Evolutionary conservation across 1,140 invertebrate species (phyloP), one percentile per base, ranked within the genome.

Genomic region (Neodiprion virginianus): DNA sequence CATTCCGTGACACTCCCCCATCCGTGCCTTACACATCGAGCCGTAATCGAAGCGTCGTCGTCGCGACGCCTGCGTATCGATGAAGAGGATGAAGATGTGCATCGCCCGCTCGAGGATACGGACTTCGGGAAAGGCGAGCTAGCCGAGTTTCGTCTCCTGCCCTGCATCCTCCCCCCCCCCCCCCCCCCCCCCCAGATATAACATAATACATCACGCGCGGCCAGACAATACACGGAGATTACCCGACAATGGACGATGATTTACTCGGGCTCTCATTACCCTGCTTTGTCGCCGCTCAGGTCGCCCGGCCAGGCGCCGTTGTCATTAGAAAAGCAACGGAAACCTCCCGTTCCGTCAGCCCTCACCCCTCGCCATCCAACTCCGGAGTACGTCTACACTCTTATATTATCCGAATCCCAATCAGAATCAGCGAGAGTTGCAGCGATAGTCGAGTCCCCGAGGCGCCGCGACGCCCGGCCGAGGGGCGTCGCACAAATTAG

Each of bases 211-310:
- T 82, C 78, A 82, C 81, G 81, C 82, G 79, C 80, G 69, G 72
- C 69, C 84, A 85, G 81, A 86, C 85, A 86, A 86, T 86, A 85
- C 78, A 49, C 79, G 77, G 74, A 74, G 83, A 86, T 86, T 86
- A 85, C 81, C 81, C 81, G 82, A 86, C 85, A 86, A 86, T 86
- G 80, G 82, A 61, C 83, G 82, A 86, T 86, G 84, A 86, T 86
- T 86, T 85, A 86, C 83, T 85, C 82, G 79, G 83, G 79, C 82
- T 85, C 83, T 86, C 84, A 85, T 86, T 86, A 85, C 82, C 83
- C 79, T 80, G 81, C 82, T 82, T 86, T 85, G 84, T 86, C 80
- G 81, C 79, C 81, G 78, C 78, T 79, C 73, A 76, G 81, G 79
- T 83, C 79, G 80, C 72, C 78, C 78, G 78, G 79, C 80, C 82